These are phyloP conservation scores for Bombylius discolor DNA, from an alignment of 2,888 invertebrate species.

Conservation along the genomic window DNA sequence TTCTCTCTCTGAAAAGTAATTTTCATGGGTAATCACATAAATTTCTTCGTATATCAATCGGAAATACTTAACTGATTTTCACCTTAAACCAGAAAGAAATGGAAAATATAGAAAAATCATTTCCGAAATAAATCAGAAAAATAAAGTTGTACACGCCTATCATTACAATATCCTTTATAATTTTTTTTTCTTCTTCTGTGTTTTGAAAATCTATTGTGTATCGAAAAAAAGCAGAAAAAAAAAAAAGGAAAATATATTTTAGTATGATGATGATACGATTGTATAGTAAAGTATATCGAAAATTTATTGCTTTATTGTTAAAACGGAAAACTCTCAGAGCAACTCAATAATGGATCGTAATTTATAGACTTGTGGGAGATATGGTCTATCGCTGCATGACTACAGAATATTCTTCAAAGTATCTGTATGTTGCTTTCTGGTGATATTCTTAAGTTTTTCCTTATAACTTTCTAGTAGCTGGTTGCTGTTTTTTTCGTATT, in stretches of 20 bases:
- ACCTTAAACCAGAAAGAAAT: not conserved
- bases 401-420: not conserved
- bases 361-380: constrained; percentile 12
- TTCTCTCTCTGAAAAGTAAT: too few species aligned
- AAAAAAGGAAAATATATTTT: not conserved
- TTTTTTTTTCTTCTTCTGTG: not conserved
- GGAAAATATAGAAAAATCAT: not conserved
- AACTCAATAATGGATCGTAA: constrained; percentile 15
- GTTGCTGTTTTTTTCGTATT: too few species aligned
- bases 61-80: not conserved
- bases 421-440: not conserved
- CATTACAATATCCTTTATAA: constrained; percentile 6
- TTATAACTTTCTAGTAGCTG: too few species aligned
- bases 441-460: too few species aligned
- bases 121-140: not conserved
- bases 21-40: too few species aligned
- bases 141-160: constrained; percentile 1
- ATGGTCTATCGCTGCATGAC: constrained; percentile 3
- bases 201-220: too few species aligned
- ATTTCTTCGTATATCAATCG: not conserved
- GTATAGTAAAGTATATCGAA: constrained; percentile 1
- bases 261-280: not conserved
- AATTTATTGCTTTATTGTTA: constrained; percentile 13
- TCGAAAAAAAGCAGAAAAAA: not conserved
- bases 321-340: constrained; percentile 9